Conservation (phyloP, 92 coral and sea anemone species). For the Palythoa caribaeorum region DNA sequence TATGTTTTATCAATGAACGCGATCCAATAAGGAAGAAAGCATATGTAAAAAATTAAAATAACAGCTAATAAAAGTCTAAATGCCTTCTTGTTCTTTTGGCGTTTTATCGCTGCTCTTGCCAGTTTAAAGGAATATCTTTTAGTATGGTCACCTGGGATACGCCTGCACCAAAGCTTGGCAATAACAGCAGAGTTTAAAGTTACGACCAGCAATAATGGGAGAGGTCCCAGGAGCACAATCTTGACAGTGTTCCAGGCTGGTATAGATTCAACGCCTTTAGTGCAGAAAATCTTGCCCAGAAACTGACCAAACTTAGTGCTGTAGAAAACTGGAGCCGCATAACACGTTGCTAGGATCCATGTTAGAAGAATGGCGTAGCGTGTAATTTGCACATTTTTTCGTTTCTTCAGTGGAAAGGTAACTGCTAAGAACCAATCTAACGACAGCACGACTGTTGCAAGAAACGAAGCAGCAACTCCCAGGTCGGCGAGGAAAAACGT, state of each 20-base stretch:
- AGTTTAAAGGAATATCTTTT: not conserved
- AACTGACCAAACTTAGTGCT: not conserved
- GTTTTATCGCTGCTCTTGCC: constrained; percentile 12
- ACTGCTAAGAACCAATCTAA: constrained; percentile 44
- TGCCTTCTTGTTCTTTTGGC: constrained; percentile 24
- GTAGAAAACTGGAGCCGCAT: constrained; percentile 32
- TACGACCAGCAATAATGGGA: constrained; percentile 27
- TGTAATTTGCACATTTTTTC: constrained; percentile 7
- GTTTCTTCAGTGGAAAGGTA: constrained; percentile 16
- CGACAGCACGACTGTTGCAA: constrained; percentile 32
- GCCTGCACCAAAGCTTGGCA: constrained; percentile 35
- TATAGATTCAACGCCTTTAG: constrained; percentile 10
- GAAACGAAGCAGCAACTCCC: constrained; percentile 36
- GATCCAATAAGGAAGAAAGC: constrained; percentile 43
- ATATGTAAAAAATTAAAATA: constrained; percentile 16
- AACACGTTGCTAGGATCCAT: constrained; percentile 7
- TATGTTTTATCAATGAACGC: constrained; percentile 1
- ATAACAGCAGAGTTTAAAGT: constrained; percentile 31
- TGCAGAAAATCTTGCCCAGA: constrained; percentile 12
- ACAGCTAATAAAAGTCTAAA: constrained; percentile 26
- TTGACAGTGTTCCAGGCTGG: constrained; percentile 40
- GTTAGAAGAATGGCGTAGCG: constrained; percentile 21
- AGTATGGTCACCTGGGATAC: constrained; percentile 21
- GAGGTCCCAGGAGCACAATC: constrained; percentile 23
- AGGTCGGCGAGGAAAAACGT: constrained; percentile 31